phyloP scores from a whole-genome alignment of 2,113 vertebrate species.

The Coryphaenoides rupestris region DNA sequence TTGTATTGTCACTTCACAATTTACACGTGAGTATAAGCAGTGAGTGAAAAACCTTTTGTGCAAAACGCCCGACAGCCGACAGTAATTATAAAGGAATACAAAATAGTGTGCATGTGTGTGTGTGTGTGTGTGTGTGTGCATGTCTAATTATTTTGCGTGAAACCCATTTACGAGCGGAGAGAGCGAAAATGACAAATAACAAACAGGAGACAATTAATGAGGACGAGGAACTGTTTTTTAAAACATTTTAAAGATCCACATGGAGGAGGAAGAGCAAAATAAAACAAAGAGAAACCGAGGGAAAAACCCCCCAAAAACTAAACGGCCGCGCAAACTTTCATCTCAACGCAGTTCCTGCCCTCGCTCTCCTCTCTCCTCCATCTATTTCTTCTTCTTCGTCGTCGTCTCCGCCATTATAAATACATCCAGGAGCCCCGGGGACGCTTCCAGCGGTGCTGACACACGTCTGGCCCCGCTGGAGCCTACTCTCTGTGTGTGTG shows the following conservation, averaged over 20 bases:
- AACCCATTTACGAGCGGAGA: not conserved
- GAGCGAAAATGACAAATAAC: conserved; percentile 18
- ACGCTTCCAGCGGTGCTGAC: conserved; percentile 41
- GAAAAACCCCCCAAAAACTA: no score
- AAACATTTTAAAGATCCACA: not conserved
- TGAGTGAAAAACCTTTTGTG: no score
- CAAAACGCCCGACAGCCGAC: no score
- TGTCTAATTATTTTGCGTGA: not conserved
- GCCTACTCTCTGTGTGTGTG: conserved; percentile 19
- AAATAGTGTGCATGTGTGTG: not conserved
- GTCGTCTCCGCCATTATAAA: conserved; percentile 22
- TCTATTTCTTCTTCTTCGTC: no score
- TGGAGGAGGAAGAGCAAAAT: not conserved
- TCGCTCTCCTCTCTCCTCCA: conserved; percentile 1
- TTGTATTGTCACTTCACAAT: no score
- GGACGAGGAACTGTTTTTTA: no score
- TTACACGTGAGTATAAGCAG: no score
- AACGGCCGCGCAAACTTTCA: not conserved
- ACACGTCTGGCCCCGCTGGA: conserved; percentile 53
- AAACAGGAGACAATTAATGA: conserved; percentile 8
- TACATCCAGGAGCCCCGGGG: conserved; percentile 15
- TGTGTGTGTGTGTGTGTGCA: not conserved
- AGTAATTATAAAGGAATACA: no score
- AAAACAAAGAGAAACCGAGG: not conserved
- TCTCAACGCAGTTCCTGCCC: not conserved